Base-by-base conservation (phyloP, 2,797 vertebrate genomes). In the Geotrypetes seraphini region DNA sequence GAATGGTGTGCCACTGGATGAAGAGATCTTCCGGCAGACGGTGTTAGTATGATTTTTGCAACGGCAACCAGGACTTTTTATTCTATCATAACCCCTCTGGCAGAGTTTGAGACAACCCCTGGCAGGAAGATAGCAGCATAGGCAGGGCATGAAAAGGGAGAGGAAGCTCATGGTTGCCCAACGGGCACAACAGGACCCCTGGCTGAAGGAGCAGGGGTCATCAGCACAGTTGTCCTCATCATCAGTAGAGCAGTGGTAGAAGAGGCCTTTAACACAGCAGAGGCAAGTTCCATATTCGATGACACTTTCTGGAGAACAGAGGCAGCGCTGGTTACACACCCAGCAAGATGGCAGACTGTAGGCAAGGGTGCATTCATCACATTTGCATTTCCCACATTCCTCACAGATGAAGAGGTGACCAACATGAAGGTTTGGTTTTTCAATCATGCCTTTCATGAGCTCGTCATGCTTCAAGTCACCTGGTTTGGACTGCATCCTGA, bases 111-210 rank as follows among this genome's bases (percentile, higher is more conserved):
- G 90, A 84, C 92, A 94, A 60, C 91, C 88, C 78, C 87, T 76
- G 55, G 88, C 89, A 14, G 90, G 93, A 43, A 91, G 90, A 73
- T 98, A 98, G 90, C 92, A 97, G 88, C 92, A 97, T 57, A 98
- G 86, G 83, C 95, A 98, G 69, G 95, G 95, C 76, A 97, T 78
- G 71, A 88, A 85, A 38, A 94, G 71, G 1, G 92, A 81, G 62
- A 96, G 76, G 36, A 88, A 54, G 27, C 85, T 84, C 90, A 98
- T 96, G 59, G 86, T 68, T 36, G 87, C 75, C 92, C 92, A 98
- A 45, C 94, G 92, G 57, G 89, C 71, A 1, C 85, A 90, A 50
- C 86, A 91, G 4, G 88, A 87, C 28, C 85, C 82, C 1, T 85
- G 72, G 31, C 78, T 63, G 3, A 93, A 97, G 57, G 94, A 90